Percentiles rank a stretch among this genome's conserved stretches.
These are phyloP conservation scores for Tolypeutes matacus DNA, from an alignment of 2,797 vertebrate species.

Conservation along the genomic window DNA sequence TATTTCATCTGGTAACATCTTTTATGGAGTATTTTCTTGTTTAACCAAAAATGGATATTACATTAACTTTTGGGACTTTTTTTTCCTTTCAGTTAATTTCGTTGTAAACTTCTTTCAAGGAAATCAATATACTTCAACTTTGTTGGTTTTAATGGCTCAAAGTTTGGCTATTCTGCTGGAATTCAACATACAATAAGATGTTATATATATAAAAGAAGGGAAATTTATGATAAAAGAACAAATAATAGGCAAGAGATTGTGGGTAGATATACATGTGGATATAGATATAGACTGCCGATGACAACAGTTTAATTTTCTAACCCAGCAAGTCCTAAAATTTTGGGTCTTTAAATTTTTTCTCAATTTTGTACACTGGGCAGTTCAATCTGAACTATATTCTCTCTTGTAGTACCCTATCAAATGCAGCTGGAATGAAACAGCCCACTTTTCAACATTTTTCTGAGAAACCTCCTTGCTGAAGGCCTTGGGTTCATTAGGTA, in stretches of 20 bases:
- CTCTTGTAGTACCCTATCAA: not conserved
- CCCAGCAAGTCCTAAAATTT: not conserved
- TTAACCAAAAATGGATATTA: not conserved
- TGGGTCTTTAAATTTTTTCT: not conserved
- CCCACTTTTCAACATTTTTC: not conserved
- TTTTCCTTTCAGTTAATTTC: not conserved
- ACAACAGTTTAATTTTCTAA: not conserved
- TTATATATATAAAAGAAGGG: not conserved
- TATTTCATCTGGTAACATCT: not conserved
- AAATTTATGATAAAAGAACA: not conserved
- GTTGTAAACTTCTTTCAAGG: not conserved
- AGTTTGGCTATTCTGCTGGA: not conserved
- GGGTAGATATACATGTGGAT: not conserved
- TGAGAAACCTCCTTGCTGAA: not conserved
- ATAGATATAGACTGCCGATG: not conserved
- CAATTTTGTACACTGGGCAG: not conserved
- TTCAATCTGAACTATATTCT: not conserved
- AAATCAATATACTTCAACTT: not conserved
- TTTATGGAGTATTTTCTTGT: not conserved
- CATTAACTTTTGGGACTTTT: not conserved
- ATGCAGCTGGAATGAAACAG: not conserved
- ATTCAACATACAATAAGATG: not conserved
- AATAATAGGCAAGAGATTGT: not conserved
- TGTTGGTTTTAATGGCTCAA: not conserved
- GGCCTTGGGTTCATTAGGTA: not conserved